phyloP scores from a whole-genome alignment of 2,888 invertebrate genomes.

The Pterostichus niger region DNA sequence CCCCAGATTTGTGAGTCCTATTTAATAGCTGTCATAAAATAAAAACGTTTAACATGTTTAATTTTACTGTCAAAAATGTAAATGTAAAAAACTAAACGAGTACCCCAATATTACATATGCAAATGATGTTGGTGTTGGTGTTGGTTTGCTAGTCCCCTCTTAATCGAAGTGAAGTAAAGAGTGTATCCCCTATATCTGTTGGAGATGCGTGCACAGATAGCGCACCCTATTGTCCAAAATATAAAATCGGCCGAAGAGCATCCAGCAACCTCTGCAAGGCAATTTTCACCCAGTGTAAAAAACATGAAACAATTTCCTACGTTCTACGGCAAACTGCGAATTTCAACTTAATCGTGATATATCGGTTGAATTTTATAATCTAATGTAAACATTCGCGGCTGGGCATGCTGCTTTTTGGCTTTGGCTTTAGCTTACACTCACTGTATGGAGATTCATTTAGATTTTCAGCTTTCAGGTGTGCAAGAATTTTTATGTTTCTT shows the following conservation, averaged over 20 bases:
- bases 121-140: background rate
- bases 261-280: slow-evolving; percentile 8
- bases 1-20: too few species aligned
- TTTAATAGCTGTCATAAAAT: background rate
- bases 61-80: too few species aligned
- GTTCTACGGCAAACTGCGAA: slow-evolving; percentile 41
- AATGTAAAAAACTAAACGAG: background rate
- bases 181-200: background rate
- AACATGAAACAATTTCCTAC: slow-evolving; percentile 57
- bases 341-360: slow-evolving; percentile 66
- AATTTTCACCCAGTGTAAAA: slow-evolving; percentile 50
- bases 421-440: background rate
- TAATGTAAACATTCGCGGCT: slow-evolving; percentile 61
- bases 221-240: slow-evolving; percentile 4
- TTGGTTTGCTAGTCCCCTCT: too few species aligned
- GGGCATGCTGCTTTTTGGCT: slow-evolving; percentile 5
- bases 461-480: slow-evolving; percentile 25
- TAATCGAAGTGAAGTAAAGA: background rate
- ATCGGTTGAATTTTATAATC: slow-evolving; percentile 64
- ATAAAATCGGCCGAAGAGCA: slow-evolving; percentile 13
- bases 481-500: slow-evolving; percentile 29
- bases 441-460: slow-evolving; percentile 31
- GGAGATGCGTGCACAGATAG: too few species aligned
- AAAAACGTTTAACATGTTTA: slow-evolving; percentile 1
- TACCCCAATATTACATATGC: slow-evolving; percentile 21